These are phyloP conservation scores for Chondrilla cf. caribensis DNA, from an alignment of 37 sponge, comb jelly and placozoan species.

Conservation along the genomic window DNA sequence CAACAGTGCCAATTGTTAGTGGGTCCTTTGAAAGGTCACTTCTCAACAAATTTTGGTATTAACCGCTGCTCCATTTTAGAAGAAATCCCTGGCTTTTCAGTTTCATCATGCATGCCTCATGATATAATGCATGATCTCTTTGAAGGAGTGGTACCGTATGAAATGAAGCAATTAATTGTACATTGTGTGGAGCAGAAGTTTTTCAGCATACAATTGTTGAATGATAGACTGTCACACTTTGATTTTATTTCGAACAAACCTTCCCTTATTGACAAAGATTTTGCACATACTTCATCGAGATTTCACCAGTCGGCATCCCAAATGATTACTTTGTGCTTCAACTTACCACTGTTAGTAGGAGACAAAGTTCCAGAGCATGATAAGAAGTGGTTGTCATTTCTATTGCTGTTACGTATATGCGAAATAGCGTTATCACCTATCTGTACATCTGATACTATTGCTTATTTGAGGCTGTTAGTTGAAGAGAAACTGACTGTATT, in stretches of 20 bases:
- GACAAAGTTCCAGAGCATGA: conserved; percentile 53
- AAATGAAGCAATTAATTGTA: conserved; percentile 9
- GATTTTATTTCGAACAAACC: conserved; percentile 36
- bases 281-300: not conserved
- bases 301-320: conserved; percentile 39
- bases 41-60: conserved; percentile 37
- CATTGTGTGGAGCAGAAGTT: conserved; percentile 21
- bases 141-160: conserved; percentile 47
- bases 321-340: conserved; percentile 20
- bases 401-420: conserved; percentile 36
- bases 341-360: conserved; percentile 34
- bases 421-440: conserved; percentile 26
- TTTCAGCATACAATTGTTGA: conserved; percentile 14
- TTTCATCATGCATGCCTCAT: conserved; percentile 25
- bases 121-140: conserved; percentile 53
- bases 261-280: not conserved
- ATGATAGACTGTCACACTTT: conserved; percentile 27
- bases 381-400: conserved; percentile 42
- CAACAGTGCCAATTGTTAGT: conserved; percentile 18
- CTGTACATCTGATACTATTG: conserved; percentile 22
- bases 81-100: conserved; percentile 34
- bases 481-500: conserved; percentile 36
- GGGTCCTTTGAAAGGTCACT: conserved; percentile 3
- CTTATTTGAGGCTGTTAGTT: conserved; percentile 36
- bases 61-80: conserved; percentile 26